phyloP scores from a whole-genome alignment of 2,888 invertebrate genomes.

The Serrognathus titanus region DNA sequence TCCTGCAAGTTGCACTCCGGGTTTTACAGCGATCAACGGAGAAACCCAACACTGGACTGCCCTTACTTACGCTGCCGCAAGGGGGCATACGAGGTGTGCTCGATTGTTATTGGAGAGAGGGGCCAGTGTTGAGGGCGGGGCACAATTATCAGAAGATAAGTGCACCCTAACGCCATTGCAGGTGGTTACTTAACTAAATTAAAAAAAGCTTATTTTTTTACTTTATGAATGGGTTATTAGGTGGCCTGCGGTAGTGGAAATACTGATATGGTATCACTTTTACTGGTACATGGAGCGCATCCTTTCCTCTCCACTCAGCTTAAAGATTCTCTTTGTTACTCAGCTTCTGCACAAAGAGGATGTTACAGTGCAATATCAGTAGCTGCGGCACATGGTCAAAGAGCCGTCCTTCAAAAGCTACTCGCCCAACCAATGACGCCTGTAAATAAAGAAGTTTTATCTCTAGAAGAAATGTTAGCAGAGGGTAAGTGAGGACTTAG shows the following conservation, averaged over 20 bases:
- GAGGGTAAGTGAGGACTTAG: conserved; percentile 60
- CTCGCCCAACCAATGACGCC: conserved; percentile 69
- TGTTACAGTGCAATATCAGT: conserved; percentile 87
- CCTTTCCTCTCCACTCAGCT: conserved; percentile 83
- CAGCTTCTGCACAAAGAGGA: conserved; percentile 80
- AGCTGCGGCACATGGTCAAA: conserved; percentile 84
- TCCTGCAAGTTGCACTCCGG: conserved; percentile 53
- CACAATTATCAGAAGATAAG: conserved; percentile 76
- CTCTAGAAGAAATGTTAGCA: conserved; percentile 85
- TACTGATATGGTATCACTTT: conserved; percentile 72
- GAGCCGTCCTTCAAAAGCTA: conserved; percentile 72
- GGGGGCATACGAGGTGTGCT: conserved; percentile 54
- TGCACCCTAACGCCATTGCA: conserved; percentile 86
- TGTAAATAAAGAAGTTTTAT: conserved; percentile 70
- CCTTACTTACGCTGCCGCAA: conserved; percentile 74
- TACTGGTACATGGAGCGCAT: conserved; percentile 82
- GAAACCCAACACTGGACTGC: conserved; percentile 85
- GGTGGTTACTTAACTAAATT: conserved; percentile 44
- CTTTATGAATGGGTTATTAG: conserved; percentile 38
- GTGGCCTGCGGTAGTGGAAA: conserved; percentile 79
- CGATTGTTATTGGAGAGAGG: conserved; percentile 72
- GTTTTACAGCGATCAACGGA: conserved; percentile 56
- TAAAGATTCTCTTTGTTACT: conserved; percentile 80
- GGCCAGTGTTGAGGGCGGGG: conserved; percentile 83
- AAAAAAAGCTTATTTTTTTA: conserved; percentile 3